Percentiles rank a stretch among this genome's conserved stretches.
phyloP scores from a whole-genome alignment of 2,113 vertebrate species.

The Campylomormyrus tamandua region DNA sequence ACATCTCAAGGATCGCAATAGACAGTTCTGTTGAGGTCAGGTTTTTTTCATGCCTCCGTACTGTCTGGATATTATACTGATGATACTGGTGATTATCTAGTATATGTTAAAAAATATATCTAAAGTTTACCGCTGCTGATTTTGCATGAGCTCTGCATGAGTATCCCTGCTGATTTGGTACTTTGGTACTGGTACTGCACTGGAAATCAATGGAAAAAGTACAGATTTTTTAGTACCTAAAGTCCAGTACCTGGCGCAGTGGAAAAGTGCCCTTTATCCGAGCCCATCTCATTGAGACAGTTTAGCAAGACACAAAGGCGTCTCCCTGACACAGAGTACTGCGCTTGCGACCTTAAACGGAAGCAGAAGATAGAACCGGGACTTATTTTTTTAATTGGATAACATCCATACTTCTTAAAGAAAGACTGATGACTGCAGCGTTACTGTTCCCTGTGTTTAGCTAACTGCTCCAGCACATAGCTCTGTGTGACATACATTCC shows the following conservation, averaged over 20 bases:
- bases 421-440: background rate
- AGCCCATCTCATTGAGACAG: background rate
- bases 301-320: background rate
- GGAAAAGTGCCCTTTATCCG: background rate
- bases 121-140: background rate
- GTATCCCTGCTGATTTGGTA: background rate
- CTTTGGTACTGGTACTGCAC: background rate
- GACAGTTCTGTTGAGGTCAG: background rate
- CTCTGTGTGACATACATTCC: background rate
- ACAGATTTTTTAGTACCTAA: background rate
- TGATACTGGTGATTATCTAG: background rate
- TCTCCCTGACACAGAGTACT: background rate
- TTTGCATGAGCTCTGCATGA: background rate
- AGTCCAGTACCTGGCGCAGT: background rate
- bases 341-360: background rate
- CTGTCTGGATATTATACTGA: background rate
- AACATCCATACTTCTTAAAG: background rate
- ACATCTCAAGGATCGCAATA: background rate
- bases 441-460: background rate
- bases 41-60: background rate
- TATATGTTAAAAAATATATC: background rate
- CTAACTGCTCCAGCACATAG: background rate
- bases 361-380: background rate
- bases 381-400: background rate
- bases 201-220: background rate